Base-by-base conservation (phyloP, 2,113 vertebrate genomes). In the Sinocyclocheilus anophthalmus region DNA sequence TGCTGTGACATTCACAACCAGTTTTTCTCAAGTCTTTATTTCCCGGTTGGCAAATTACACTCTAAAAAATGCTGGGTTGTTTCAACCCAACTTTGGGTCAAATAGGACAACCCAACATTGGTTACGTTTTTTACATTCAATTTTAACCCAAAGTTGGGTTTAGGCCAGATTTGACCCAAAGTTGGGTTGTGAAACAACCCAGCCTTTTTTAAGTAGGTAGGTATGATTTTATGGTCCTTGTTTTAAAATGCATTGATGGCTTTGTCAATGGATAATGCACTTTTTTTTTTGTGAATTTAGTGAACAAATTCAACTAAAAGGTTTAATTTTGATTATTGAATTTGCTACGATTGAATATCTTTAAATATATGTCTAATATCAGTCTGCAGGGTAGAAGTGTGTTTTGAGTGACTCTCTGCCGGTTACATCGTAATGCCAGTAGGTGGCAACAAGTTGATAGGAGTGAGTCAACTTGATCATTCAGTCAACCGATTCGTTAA, bases 1-100 rank as follows among this genome's bases (percentile, higher is more conserved):
- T 81, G 79, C n/a, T 11, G 79, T 48, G 39, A 48, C n/a, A 81
- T 26, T 24, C 12, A 48, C 13, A 48, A 20, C 24, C 48, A 33
- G n/a, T 76, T 59, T 59, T 11, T 24, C 22, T 61, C 22, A 80
- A 61, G 73, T 76, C n/a, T 50, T 75, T 76, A 76, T 10, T 72
- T 72, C 69, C n/a, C 24, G 72, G 0, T 75, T 45, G 22, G 42
- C 20, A 10, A n/a, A 61, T 26, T 26, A 26, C 26, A 26, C 26
- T 26, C 26, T 26, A 26, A 26, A 26, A 26, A 26, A 26, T 26
- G 26, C 26, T 26, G 26, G 26, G 26, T 26, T 26, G 26, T 26
- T 26, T 26, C 26, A 26, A 26, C 26, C 26, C 26, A 26, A 26
- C 26, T 26, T 26, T 26, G 26, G 26, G 26, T 26, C 26, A 26